Evolutionary conservation across 2,113 vertebrate genomes (phyloP).

Genomic region (Ceratotherium simum): DNA sequence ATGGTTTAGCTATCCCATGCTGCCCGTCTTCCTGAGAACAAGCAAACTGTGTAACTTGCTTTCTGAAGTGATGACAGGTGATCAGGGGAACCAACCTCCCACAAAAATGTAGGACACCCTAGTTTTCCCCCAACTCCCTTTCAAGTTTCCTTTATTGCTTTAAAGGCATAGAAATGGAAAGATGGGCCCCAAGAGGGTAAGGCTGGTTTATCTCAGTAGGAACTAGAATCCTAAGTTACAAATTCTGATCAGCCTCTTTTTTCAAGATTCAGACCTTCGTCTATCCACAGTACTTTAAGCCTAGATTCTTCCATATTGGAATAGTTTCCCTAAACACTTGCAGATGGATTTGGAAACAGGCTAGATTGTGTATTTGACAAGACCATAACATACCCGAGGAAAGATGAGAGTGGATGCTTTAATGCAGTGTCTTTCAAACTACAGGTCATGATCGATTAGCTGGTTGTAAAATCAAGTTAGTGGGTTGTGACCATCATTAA

Average conservation of each 20-base stretch:
- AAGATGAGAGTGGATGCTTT: background rate
- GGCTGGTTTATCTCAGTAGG: background rate
- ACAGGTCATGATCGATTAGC: background rate
- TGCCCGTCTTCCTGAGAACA: background rate
- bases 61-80: background rate
- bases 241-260: background rate
- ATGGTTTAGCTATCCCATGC: background rate
- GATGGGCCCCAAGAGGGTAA: no score
- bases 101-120: background rate
- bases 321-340: background rate
- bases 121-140: background rate
- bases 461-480: background rate
- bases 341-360: background rate
- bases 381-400: background rate
- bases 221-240: background rate
- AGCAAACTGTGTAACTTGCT: background rate
- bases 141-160: background rate
- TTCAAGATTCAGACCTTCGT: background rate
- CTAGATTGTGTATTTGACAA: background rate
- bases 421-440: background rate
- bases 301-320: background rate
- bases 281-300: background rate
- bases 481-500: background rate
- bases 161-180: constrained; percentile 4
- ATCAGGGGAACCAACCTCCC: background rate